Conservation (phyloP, 2,888 invertebrate genomes). For the Calameuta pallipes region DNA sequence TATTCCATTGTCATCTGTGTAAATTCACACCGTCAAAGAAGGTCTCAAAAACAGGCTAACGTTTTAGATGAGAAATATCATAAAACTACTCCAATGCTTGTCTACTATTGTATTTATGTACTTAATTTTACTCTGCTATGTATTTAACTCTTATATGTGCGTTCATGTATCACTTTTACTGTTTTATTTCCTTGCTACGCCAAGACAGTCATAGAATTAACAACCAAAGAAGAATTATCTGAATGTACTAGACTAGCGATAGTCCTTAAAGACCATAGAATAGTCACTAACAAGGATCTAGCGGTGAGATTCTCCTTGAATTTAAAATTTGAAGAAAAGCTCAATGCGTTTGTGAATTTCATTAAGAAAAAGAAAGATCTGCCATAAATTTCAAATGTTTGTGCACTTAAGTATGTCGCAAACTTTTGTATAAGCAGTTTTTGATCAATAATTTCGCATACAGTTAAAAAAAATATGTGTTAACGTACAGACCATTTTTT, state of each 20-base stretch:
- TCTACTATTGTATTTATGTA: constrained; percentile 57
- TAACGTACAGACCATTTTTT: neutral
- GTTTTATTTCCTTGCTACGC: constrained; percentile 43
- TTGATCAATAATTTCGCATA: neutral
- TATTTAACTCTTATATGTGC: constrained; percentile 61
- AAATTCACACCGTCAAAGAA: neutral
- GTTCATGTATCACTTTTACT: constrained; percentile 50
- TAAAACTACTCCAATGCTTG: constrained; percentile 45
- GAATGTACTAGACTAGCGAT: constrained; percentile 51
- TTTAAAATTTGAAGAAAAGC: neutral
- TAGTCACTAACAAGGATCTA: constrained; percentile 28
- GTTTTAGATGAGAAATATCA: neutral
- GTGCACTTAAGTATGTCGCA: neutral
- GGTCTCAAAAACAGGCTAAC: neutral
- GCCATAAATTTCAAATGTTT: neutral
- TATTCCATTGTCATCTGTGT: neutral
- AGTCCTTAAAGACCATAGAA: constrained; percentile 40
- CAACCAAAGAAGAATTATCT: constrained; percentile 42
- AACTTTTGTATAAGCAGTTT: neutral
- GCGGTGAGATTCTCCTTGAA: constrained; percentile 29
- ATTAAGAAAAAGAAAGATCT: neutral
- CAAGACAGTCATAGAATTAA: constrained; percentile 42
- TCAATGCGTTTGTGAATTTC: neutral
- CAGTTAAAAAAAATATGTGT: neutral
- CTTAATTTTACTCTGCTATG: constrained; percentile 57